Base-by-base conservation (phyloP, 2,888 invertebrate genomes). In the Raillietiella orientalis region DNA sequence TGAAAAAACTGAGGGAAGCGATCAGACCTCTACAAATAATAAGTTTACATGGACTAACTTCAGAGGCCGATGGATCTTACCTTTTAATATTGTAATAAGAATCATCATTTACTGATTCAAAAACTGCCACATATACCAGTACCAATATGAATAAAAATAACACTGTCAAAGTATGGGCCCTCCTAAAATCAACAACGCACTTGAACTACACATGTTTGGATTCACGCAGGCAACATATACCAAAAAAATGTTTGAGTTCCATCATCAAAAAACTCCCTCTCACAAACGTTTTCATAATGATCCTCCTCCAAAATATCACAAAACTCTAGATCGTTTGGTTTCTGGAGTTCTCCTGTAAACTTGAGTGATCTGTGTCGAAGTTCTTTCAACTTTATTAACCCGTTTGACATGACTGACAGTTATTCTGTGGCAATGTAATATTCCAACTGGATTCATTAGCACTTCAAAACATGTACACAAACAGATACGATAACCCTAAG, bases 201-300 rank as follows among this genome's bases (percentile, higher is more conserved):
- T 14, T 14, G 14, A 9, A 3, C 13, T 21, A 17, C 16, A 24
- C 20, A 16, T 21, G 14, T 11, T 14, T 22, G 16, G 15, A 12
- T 5, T 16, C 14, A 22, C 10, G 14, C n/a, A 17, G 11, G 12
- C 9, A 22, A 14, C 10, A 9, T 37, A 36, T 36, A 52, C 53
- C 52, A 53, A 36, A 53, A 53, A 34, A 44, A 53, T 8, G 51
- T 44, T 39, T 46, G 45, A 9, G 52, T 52, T 13, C 52, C 52
- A 42, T 53, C 53, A 38, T 53, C 53, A 31, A 30, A 39, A 31
- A 42, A 44, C 31, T 12, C 37, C 34, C 29, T 39, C 39, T 12
- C 22, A n/a, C n/a, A n/a, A n/a, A n/a, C n/a, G n/a, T n/a, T n/a
- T n/a, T n/a, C n/a, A n/a, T n/a, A n/a, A n/a, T n/a, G n/a, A n/a